Evolutionary conservation across 1,140 invertebrate genomes (phyloP).

Genomic region (Macrocentrus cingulum): DNA sequence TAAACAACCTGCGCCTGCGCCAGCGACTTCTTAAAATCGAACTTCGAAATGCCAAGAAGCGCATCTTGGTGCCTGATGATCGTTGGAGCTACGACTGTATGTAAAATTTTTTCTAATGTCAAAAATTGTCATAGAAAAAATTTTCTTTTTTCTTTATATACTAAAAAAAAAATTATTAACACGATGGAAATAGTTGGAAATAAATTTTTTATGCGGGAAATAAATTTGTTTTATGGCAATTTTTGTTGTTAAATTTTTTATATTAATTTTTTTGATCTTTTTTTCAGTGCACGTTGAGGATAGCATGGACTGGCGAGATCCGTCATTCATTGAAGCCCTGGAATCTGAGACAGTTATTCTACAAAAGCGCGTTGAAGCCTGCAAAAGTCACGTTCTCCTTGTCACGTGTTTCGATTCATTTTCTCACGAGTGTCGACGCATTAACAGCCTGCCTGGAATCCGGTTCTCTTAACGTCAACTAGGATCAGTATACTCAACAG

Average conservation of each 20-base stretch:
- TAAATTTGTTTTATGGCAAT: too few species aligned
- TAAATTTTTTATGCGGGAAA: too few species aligned
- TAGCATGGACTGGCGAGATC: conserved; percentile 60
- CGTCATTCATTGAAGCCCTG: conserved; percentile 62
- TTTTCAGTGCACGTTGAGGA: conserved; percentile 61
- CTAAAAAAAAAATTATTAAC: conserved; percentile 4
- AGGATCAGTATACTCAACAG: conserved; percentile 43
- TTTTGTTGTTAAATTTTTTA: neutral
- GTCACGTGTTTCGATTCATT: conserved; percentile 61
- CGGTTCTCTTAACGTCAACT: conserved; percentile 49
- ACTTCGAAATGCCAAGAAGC: conserved; percentile 56
- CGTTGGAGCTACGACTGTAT: conserved; percentile 67
- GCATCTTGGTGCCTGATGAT: conserved; percentile 58
- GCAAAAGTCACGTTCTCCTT: conserved; percentile 61
- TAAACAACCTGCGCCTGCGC: conserved; percentile 58
- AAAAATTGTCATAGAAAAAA: too few species aligned
- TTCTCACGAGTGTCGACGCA: conserved; percentile 33
- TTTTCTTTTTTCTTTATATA: too few species aligned
- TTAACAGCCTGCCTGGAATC: conserved; percentile 34
- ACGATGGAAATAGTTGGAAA: neutral
- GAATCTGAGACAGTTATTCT: conserved; percentile 61
- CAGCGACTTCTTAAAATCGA: conserved; percentile 63
- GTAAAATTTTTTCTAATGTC: too few species aligned
- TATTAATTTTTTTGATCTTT: conserved; percentile 24
- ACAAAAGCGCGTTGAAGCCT: conserved; percentile 61